These are phyloP conservation scores for Platycheirus albimanus DNA, from an alignment of 2,888 invertebrate genomes.

Conservation along the genomic window DNA sequence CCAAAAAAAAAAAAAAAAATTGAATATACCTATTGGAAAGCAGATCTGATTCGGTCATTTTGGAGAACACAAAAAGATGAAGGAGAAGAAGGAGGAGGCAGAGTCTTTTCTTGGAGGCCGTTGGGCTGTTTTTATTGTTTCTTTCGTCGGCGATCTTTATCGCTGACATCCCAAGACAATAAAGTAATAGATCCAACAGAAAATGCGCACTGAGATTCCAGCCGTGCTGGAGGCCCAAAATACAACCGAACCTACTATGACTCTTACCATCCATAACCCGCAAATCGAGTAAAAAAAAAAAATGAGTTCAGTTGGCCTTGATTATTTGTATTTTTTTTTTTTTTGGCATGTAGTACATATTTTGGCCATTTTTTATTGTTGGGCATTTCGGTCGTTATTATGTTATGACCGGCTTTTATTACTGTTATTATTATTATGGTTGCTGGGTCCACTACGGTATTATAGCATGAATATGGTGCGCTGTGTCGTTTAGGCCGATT, in stretches of 20 bases:
- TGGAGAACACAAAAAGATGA: constrained; percentile 8
- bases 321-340: constrained; percentile 47
- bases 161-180: constrained; percentile 70
- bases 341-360: neutral
- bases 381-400: constrained; percentile 69
- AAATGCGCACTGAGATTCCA: constrained; percentile 45
- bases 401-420: constrained; percentile 70
- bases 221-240: constrained; percentile 49
- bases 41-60: constrained; percentile 64
- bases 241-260: neutral
- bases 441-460: constrained; percentile 10
- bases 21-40: neutral
- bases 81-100: neutral
- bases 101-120: constrained; percentile 56
- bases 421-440: constrained; percentile 67
- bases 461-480: no score
- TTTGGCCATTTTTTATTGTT: constrained; percentile 45
- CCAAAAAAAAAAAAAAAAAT: neutral
- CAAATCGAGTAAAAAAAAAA: constrained; percentile 27
- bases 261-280: neutral
- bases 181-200: constrained; percentile 67
- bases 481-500: no score
- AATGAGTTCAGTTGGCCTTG: constrained; percentile 71
- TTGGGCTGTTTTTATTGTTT: constrained; percentile 59
- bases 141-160: constrained; percentile 70